These are phyloP conservation scores for Papilio aristodemus DNA, from an alignment of 1,140 invertebrate species.

Conservation along the genomic window DNA sequence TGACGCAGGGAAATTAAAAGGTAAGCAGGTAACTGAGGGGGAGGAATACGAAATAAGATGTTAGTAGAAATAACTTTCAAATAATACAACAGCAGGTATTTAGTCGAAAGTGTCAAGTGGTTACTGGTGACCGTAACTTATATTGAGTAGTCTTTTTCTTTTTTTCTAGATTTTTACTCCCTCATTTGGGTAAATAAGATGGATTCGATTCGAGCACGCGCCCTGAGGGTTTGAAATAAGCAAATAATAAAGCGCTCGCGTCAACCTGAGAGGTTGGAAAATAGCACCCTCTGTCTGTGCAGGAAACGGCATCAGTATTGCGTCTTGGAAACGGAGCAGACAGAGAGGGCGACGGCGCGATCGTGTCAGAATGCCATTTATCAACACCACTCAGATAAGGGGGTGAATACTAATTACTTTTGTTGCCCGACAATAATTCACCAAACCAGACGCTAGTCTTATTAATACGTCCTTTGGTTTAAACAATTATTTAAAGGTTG, in stretches of 20 bases:
- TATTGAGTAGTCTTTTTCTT: too few relatives aligned
- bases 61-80: too few relatives aligned
- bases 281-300: constrained; percentile 15
- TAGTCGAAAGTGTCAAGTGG: too few relatives aligned
- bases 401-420: constrained; percentile 20
- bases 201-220: too few relatives aligned
- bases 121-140: too few relatives aligned
- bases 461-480: constrained; percentile 1
- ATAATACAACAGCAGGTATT: too few relatives aligned
- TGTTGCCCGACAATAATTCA: constrained; percentile 12
- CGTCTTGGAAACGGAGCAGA: neutral
- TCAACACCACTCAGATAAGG: constrained; percentile 13
- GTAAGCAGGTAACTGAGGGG: too few relatives aligned
- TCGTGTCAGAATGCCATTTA: constrained; percentile 11
- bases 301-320: neutral
- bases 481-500: neutral
- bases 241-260: neutral
- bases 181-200: too few relatives aligned
- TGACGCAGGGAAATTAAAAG: too few relatives aligned
- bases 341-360: neutral
- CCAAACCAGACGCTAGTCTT: neutral
- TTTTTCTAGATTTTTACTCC: too few relatives aligned
- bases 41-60: too few relatives aligned
- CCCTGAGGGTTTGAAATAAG: neutral
- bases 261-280: too few relatives aligned